Percentiles rank a stretch among this genome's conserved stretches.
Evolutionary conservation across 1,140 invertebrate species (phyloP).

Genomic region (Drosophila nigrodunni): DNA sequence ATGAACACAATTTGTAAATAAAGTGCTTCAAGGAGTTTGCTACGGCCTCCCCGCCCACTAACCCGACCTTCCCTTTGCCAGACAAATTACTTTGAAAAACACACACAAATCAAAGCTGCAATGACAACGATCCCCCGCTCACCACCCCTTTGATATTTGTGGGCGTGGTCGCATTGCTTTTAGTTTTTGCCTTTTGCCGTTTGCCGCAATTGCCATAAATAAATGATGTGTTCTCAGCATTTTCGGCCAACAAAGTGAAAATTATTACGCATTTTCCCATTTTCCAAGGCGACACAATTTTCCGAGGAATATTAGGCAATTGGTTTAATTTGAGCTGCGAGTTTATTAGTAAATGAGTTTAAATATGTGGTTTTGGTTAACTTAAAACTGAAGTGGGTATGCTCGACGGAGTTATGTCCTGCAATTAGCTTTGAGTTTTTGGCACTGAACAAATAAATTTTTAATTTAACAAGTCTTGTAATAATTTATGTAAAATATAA

Average conservation of each 20-base stretch:
- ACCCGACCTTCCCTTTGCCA: conserved; percentile 8
- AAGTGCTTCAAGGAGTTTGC: conserved; percentile 42
- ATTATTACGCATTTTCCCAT: conserved; percentile 15
- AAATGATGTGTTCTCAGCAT: conserved; percentile 15
- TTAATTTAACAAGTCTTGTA: no score
- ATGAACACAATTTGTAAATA: conserved; percentile 74
- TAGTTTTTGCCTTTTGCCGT: conserved; percentile 24
- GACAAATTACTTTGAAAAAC: conserved; percentile 60
- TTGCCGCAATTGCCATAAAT: conserved; percentile 20
- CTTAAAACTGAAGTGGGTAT: not conserved
- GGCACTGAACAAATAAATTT: no score
- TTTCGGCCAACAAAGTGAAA: not conserved
- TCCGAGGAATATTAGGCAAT: not conserved
- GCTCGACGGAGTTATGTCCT: no score
- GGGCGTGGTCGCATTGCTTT: conserved; percentile 37
- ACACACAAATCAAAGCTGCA: conserved; percentile 66
- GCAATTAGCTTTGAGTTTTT: no score
- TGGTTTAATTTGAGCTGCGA: not conserved
- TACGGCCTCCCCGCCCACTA: not conserved
- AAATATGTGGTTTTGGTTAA: not conserved
- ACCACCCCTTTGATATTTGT: not conserved
- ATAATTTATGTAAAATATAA: no score
- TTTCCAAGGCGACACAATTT: not conserved
- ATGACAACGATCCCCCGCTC: conserved; percentile 17
- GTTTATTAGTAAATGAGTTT: not conserved